Percentiles rank a stretch among this genome's conserved stretches.
Evolutionary conservation across 2,797 vertebrate species (phyloP).

Genomic region (Molothrus ater): DNA sequence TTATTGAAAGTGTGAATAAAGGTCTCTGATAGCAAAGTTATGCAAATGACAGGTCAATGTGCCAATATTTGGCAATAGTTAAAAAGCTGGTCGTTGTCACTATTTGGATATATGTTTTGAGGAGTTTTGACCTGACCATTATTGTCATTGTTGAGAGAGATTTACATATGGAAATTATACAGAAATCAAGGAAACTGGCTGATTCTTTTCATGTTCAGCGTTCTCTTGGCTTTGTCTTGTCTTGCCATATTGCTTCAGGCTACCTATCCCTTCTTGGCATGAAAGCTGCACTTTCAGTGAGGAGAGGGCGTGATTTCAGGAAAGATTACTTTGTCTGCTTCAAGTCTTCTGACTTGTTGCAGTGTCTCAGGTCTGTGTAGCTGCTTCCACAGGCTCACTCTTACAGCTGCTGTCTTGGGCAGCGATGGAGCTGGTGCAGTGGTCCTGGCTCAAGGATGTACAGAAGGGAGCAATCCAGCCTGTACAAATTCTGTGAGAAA

Average conservation of each 20-base stretch:
- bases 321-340: neutral
- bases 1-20: neutral
- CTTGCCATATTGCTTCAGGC: neutral
- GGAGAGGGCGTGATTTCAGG: neutral
- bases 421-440: rapidly evolving
- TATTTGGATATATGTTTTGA: neutral
- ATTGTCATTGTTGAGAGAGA: neutral
- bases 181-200: neutral
- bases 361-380: neutral
- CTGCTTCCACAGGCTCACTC: neutral
- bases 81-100: neutral
- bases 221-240: neutral
- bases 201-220: neutral
- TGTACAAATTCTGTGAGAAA: neutral
- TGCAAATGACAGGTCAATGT: neutral
- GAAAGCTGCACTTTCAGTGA: neutral
- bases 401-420: rapidly evolving
- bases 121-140: neutral
- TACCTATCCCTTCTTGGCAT: neutral
- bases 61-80: neutral
- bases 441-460: rapidly evolving
- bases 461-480: neutral
- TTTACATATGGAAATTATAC: neutral
- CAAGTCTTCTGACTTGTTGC: neutral
- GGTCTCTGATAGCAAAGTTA: neutral